A percentile compares a stretch with the other conserved stretches of the same genome.
Evolutionary conservation across 2,113 vertebrate genomes (phyloP).

Genomic region (Periophthalmus modestus): DNA sequence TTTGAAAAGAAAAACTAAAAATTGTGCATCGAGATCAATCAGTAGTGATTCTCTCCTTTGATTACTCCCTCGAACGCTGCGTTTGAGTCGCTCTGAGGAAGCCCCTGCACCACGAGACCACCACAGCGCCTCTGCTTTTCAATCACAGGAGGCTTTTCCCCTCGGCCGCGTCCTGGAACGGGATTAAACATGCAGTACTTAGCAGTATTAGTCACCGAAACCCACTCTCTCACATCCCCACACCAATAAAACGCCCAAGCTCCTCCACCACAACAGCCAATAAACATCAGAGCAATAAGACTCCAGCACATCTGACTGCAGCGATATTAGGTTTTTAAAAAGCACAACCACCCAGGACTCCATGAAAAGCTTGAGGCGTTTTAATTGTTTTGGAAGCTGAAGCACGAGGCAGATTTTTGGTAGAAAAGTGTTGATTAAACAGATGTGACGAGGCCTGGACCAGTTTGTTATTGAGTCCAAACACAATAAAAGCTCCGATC

Average conservation of each 20-base stretch:
- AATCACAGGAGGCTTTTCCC: conserved; percentile 67
- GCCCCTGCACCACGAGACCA: conserved; percentile 44
- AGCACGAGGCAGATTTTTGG: conserved; percentile 10
- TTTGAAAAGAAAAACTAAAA: too few relatives aligned
- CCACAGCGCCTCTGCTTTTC: conserved; percentile 43
- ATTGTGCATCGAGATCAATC: too few relatives aligned
- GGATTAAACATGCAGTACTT: conserved; percentile 74
- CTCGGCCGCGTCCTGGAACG: conserved; percentile 63
- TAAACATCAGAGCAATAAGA: neutral
- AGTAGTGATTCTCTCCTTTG: neutral
- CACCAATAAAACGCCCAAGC: neutral
- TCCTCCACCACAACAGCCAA: neutral
- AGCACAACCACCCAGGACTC: conserved; percentile 6
- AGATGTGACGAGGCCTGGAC: neutral
- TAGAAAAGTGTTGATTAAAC: conserved; percentile 1
- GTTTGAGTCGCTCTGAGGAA: conserved; percentile 20
- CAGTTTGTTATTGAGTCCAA: neutral
- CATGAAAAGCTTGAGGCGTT: neutral
- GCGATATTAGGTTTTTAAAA: conserved; percentile 12
- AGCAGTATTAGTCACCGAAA: conserved; percentile 68
- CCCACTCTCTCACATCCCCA: conserved; percentile 37
- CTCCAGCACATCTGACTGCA: neutral
- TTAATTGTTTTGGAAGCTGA: conserved; percentile 14
- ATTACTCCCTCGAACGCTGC: neutral
- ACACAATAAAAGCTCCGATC: neutral